Conservation (phyloP, 2,888 invertebrate genomes). For the Acleris laterana region DNA sequence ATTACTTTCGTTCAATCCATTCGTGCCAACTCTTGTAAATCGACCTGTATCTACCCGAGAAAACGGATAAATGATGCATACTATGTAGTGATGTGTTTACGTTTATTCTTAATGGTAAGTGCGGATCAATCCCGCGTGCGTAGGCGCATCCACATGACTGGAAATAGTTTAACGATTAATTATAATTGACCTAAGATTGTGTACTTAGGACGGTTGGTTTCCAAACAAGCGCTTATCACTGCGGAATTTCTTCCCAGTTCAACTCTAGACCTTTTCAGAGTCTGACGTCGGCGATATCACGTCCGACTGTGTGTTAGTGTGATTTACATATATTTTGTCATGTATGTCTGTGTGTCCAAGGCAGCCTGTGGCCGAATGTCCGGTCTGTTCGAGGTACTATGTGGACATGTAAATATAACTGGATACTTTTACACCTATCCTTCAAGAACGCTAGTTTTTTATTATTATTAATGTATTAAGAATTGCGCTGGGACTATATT, state of each 20-base stretch:
- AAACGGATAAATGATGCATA: too few species aligned
- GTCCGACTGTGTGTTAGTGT: neutral
- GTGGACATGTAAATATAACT: conserved; percentile 52
- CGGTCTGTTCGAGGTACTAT: conserved; percentile 53
- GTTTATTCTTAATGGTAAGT: too few species aligned
- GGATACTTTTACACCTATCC: conserved; percentile 1
- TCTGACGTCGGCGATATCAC: conserved; percentile 10
- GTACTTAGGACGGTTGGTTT: too few species aligned
- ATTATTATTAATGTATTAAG: neutral
- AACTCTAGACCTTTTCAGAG: conserved; percentile 19
- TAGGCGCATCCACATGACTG: too few species aligned
- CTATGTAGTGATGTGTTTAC: too few species aligned
- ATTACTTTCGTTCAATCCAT: too few species aligned
- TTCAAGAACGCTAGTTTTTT: neutral
- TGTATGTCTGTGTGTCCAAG: conserved; percentile 47
- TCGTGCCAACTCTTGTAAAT: too few species aligned
- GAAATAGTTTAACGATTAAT: too few species aligned
- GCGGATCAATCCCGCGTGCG: too few species aligned
- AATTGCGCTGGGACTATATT: too few species aligned
- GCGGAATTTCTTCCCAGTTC: conserved; percentile 17
- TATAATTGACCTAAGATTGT: too few species aligned
- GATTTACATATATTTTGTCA: conserved; percentile 21
- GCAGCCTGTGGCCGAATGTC: conserved; percentile 47
- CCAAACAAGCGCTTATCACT: conserved; percentile 17
- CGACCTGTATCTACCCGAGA: too few species aligned